These are phyloP conservation scores for Sebastes ruberrimus DNA, from an alignment of 2,797 vertebrate genomes.

Conservation along the genomic window DNA sequence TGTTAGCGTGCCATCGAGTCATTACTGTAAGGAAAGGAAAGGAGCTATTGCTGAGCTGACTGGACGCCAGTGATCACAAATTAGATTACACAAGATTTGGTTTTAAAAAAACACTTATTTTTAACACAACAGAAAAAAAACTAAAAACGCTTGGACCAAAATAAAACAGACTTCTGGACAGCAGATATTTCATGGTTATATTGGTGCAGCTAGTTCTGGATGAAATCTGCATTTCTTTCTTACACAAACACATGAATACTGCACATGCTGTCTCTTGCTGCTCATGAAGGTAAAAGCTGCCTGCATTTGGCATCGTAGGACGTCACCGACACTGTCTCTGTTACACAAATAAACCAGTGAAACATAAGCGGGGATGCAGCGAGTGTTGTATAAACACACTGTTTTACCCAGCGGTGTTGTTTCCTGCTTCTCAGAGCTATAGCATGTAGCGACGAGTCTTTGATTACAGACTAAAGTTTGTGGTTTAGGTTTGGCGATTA, in stretches of 20 bases:
- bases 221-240: not conserved
- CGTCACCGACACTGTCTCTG: not conserved
- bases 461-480: too few relatives aligned
- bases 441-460: too few relatives aligned
- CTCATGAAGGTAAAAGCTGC: not conserved
- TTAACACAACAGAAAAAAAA: not conserved
- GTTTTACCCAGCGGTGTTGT: too few relatives aligned
- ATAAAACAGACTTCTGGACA: not conserved
- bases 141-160: not conserved
- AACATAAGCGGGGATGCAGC: slow-evolving; percentile 1
- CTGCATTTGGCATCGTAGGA: not conserved
- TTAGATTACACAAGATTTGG: slow-evolving; percentile 43
- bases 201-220: not conserved
- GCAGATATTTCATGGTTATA: not conserved
- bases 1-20: slow-evolving; percentile 47
- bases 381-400: too few relatives aligned
- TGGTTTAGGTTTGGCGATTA: too few relatives aligned
- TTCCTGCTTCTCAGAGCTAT: too few relatives aligned
- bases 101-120: not conserved
- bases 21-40: slow-evolving; percentile 56
- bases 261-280: not conserved
- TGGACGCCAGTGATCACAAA: slow-evolving; percentile 37
- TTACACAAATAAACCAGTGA: slow-evolving; percentile 26
- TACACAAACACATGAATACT: not conserved
- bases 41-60: slow-evolving; percentile 42